Evolutionary conservation across 2,113 vertebrate genomes (phyloP).

Genomic region (Platichthys flesus): DNA sequence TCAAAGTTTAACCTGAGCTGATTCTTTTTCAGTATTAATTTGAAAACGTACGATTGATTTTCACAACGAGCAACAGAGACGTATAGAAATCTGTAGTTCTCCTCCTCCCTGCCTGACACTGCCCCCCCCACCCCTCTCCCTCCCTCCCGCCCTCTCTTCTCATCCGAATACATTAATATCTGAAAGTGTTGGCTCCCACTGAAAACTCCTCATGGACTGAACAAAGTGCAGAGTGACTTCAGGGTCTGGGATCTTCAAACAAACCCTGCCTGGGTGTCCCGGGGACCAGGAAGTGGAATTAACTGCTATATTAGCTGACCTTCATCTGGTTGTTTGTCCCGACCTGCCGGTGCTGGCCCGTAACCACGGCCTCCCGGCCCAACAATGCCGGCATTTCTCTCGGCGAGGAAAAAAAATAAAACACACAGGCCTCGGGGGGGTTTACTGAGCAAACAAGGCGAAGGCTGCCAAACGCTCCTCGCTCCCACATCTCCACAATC

Average conservation of each 20-base stretch:
- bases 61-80: neutral
- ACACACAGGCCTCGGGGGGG: slow-evolving; percentile 76
- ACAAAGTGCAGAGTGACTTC: slow-evolving; percentile 93
- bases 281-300: slow-evolving; percentile 96
- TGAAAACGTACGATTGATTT: neutral
- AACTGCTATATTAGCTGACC: slow-evolving; percentile 97
- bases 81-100: slow-evolving; percentile 30
- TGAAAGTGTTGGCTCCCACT: slow-evolving; percentile 88
- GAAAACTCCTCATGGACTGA: slow-evolving; percentile 79
- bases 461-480: slow-evolving; percentile 79
- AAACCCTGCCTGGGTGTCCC: slow-evolving; percentile 95
- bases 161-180: slow-evolving; percentile 95
- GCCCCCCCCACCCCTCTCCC: neutral
- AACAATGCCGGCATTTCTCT: slow-evolving; percentile 97
- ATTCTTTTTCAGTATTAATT: neutral
- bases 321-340: slow-evolving; percentile 94
- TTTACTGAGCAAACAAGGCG: slow-evolving; percentile 98
- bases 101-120: slow-evolving; percentile 26
- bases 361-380: slow-evolving; percentile 94
- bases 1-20: neutral
- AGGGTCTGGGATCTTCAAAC: slow-evolving; percentile 99
- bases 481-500: slow-evolving; percentile 83
- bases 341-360: slow-evolving; percentile 89
- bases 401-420: slow-evolving; percentile 87
- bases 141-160: slow-evolving; percentile 56